phyloP scores from a whole-genome alignment of 2,888 invertebrate species.

The Crossocerus cetratus region DNA sequence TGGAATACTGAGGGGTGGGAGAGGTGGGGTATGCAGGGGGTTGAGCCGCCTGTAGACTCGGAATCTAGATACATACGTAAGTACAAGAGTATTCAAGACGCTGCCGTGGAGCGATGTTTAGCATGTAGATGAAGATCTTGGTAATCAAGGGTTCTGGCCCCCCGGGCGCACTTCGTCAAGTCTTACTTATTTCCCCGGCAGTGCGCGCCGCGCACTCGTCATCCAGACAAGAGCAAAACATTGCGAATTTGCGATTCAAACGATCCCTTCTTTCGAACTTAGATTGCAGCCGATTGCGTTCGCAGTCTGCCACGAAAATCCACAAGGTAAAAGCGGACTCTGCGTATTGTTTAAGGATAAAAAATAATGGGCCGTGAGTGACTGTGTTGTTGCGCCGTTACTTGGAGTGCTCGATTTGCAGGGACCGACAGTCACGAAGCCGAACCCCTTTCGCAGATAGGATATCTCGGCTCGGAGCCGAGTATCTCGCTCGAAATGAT shows the following conservation, averaged over 20 bases:
- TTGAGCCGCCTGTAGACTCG: conserved; percentile 51
- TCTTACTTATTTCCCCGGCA: conserved; percentile 70
- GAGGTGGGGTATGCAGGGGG: conserved; percentile 33
- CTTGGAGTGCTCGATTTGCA: conserved; percentile 23
- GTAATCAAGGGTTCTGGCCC: conserved; percentile 75
- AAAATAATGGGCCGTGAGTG: conserved; percentile 13
- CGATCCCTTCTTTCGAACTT: not conserved
- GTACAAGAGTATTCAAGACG: conserved; percentile 75
- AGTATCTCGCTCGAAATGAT: conserved; percentile 67
- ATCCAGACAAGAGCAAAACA: not conserved
- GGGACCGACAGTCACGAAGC: conserved; percentile 29
- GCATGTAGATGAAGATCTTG: conserved; percentile 77
- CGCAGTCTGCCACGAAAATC: too few species aligned
- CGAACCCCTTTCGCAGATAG: conserved; percentile 32
- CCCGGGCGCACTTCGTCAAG: conserved; percentile 75
- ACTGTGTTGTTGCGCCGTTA: conserved; percentile 45
- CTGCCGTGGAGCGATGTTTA: conserved; percentile 71
- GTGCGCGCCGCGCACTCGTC: conserved; percentile 51
- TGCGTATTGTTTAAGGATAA: not conserved
- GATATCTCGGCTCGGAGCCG: conserved; percentile 51
- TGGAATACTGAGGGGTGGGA: conserved; percentile 39
- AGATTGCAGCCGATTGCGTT: not conserved
- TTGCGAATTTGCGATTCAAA: not conserved
- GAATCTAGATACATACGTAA: conserved; percentile 76
- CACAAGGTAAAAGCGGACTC: too few species aligned